phyloP scores from a whole-genome alignment of 2,797 vertebrate genomes.

The Hybognathus amarus region DNA sequence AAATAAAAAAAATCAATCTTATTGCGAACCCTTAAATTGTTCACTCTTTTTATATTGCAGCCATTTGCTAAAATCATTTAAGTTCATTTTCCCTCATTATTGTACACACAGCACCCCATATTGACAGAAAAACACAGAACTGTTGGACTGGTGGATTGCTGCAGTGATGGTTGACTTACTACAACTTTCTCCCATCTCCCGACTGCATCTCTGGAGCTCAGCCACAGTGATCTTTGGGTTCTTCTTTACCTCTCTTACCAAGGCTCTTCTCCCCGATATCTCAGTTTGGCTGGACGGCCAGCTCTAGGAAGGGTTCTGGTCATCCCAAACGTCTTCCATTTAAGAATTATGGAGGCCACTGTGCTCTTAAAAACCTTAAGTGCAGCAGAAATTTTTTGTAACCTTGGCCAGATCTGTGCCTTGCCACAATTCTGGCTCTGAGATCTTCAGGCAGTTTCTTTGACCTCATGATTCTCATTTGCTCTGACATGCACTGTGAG shows the following conservation, averaged over 20 bases:
- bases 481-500: too few species aligned
- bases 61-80: too few species aligned
- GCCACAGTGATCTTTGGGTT: too few species aligned
- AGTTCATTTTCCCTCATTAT: too few species aligned
- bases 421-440: background rate
- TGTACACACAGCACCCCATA: too few species aligned
- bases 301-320: background rate
- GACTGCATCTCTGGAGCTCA: too few species aligned
- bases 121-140: too few species aligned
- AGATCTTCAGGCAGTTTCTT: background rate
- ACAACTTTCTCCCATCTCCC: too few species aligned
- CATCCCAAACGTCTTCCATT: background rate
- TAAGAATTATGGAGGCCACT: background rate
- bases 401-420: background rate
- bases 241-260: background rate
- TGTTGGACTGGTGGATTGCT: too few species aligned
- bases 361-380: background rate
- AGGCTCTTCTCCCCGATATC: background rate
- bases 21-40: background rate
- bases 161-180: too few species aligned
- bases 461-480: too few species aligned
- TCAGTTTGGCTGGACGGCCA: background rate
- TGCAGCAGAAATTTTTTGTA: background rate
- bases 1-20: background rate
- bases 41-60: too few species aligned